A percentile compares a stretch with the other conserved stretches of the same genome.
Evolutionary conservation across 2,113 vertebrate genomes (phyloP).

Genomic region (Regulus satrapa): DNA sequence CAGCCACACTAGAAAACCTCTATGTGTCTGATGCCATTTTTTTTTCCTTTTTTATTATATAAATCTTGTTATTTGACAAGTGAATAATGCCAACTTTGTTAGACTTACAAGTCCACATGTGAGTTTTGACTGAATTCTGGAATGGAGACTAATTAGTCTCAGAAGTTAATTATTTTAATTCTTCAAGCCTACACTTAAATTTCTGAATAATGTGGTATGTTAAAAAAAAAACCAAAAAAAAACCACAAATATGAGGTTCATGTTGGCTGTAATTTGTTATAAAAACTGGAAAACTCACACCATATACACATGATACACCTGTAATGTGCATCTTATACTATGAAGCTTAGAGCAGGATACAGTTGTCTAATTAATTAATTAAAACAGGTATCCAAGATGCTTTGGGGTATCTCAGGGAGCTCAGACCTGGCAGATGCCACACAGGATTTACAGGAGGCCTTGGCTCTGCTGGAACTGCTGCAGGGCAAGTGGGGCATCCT

Average conservation of each 20-base stretch:
- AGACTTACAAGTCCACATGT: fast-evolving
- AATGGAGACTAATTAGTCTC: neutral
- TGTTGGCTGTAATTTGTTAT: neutral
- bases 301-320: neutral
- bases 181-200: neutral
- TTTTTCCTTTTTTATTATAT: neutral
- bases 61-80: neutral
- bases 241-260: fast-evolving
- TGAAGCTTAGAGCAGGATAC: neutral
- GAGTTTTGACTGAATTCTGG: neutral
- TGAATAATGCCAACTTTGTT: neutral
- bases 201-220: neutral
- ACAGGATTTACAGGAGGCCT: neutral
- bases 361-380: neutral
- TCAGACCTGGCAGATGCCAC: neutral
- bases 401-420: neutral
- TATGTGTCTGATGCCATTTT: neutral
- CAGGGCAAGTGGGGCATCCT: neutral
- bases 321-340: neutral
- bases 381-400: neutral
- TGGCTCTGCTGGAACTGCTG: neutral
- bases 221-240: neutral
- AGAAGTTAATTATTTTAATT: neutral
- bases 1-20: neutral
- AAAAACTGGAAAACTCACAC: neutral